Evolutionary conservation across 2,113 vertebrate species (phyloP), one percentile per base, ranked within the genome.

Genomic region (Antechinus flavipes): DNA sequence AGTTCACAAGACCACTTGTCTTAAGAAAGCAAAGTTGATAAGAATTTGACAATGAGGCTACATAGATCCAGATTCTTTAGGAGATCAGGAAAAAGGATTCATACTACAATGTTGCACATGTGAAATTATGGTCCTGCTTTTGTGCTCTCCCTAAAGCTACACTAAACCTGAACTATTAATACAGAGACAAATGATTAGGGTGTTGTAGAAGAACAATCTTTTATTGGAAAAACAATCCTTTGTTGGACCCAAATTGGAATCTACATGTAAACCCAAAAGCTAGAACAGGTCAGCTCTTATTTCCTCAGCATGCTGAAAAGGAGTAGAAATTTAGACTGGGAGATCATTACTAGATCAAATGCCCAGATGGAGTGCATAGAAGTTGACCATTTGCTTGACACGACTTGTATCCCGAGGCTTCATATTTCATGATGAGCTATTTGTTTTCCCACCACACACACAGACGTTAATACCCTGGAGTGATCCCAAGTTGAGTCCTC

Each of bases 401-500:
- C 14, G n/a, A 76, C 35, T 76, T 84, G n/a, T 42, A 19, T 42
- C n/a, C 68, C 68, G 23, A 84, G 27, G 68, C 68, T 42, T 84
- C 68, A 22, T 35, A 68, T 35, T 68, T 68, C 30, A 68, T 68
- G 61, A 68, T 68, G 61, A 68, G 30, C 30, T 68, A 61, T 61
- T 30, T 68, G 30, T 68, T 68, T 68, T 68, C 58, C 58, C 12
- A 68, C 27, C 30, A 35, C 30, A 52, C 11, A 35, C 58, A 68
- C 58, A 68, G 27, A 68, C 30, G 14, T 30, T 68, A 68, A 68
- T 68, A 68, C 76, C 91, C 94, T 93, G 91, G 89, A 95, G 56
- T 94, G 94, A 91, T 93, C 95, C 90, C 84, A 52, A 91, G 94
- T 68, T 68, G 61, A 3, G 4, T 68, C 30, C 61, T 68, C 30